phyloP scores from a whole-genome alignment of 2,113 vertebrate species.

The human region GRCh38 chrX:34285501-34286000 shows the following conservation, averaged over 20 bases:
- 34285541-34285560: background rate
- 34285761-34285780: background rate
- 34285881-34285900: background rate
- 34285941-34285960: background rate
- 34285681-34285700: slow-evolving; percentile 14
- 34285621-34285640: background rate
- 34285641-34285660: background rate
- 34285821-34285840: background rate
- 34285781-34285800: background rate
- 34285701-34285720: background rate
- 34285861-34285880: background rate
- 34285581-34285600: background rate
- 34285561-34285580: background rate
- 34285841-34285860: background rate
- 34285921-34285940: background rate
- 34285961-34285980: background rate
- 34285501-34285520: background rate
- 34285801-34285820: background rate
- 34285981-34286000: background rate
- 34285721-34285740: background rate
- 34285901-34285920: background rate
- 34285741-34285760: slow-evolving; percentile 4
- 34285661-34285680: background rate
- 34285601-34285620: background rate
- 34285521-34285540: background rate